A percentile compares a stretch with the other conserved stretches of the same genome.
Evolutionary conservation across 2,797 vertebrate species (phyloP).

Genomic region (Lacerta viridis): DNA sequence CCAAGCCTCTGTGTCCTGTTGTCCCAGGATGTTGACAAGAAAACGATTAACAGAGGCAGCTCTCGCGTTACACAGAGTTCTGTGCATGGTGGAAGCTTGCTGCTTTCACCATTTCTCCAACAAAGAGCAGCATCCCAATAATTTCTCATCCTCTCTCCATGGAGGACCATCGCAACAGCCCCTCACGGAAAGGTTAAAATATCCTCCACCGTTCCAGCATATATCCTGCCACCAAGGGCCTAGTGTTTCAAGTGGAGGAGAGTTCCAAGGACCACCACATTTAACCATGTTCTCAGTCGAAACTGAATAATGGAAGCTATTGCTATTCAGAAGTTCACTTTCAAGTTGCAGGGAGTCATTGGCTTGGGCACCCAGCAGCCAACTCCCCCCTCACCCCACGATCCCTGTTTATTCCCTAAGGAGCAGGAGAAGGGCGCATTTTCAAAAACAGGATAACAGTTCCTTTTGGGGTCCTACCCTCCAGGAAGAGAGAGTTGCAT

Average conservation of each 20-base stretch:
- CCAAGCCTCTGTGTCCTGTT: background rate
- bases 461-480: background rate
- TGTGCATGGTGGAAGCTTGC: background rate
- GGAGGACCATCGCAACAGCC: background rate
- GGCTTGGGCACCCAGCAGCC: too few relatives aligned
- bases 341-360: too few relatives aligned
- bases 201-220: background rate
- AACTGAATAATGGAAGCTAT: background rate
- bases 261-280: background rate
- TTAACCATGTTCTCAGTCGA: too few relatives aligned
- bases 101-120: background rate
- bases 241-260: background rate
- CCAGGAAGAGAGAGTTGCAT: too few relatives aligned
- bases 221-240: background rate
- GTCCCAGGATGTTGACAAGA: background rate
- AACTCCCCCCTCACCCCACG: too few relatives aligned
- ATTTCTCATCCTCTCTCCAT: background rate
- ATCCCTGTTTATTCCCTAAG: background rate
- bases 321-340: background rate
- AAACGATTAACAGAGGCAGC: background rate
- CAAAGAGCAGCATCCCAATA: background rate
- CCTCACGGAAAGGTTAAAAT: too few relatives aligned
- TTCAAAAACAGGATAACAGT: too few relatives aligned
- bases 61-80: background rate
- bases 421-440: background rate